Conservation (phyloP, 2,888 invertebrate genomes). For the Meteorus colon region DNA sequence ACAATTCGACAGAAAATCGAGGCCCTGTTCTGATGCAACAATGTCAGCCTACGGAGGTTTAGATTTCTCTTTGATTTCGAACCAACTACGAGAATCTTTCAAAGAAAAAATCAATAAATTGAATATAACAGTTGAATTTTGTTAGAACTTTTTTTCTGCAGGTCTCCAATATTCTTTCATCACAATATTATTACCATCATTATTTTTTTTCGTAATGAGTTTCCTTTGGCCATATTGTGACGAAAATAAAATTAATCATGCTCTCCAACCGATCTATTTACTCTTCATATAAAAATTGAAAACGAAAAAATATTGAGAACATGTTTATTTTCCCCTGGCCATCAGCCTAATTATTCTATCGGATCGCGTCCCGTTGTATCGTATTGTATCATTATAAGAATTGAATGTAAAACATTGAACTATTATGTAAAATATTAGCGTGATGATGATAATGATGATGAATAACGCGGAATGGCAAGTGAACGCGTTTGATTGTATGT, state of each 20-base stretch:
- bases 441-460: slow-evolving; percentile 9
- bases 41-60: too few relatives aligned
- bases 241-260: not conserved
- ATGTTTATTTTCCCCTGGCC: slow-evolving; percentile 21
- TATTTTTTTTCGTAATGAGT: not conserved
- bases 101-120: too few relatives aligned
- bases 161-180: not conserved
- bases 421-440: slow-evolving; percentile 16
- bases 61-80: too few relatives aligned
- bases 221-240: not conserved
- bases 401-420: slow-evolving; percentile 21
- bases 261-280: not conserved
- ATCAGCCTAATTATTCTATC: slow-evolving; percentile 16
- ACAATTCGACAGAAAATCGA: too few relatives aligned
- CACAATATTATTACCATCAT: not conserved
- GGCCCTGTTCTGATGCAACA: too few relatives aligned
- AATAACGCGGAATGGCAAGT: slow-evolving; percentile 40
- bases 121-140: too few relatives aligned
- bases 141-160: not conserved
- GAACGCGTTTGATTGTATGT: slow-evolving; percentile 43
- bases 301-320: not conserved
- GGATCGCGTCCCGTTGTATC: slow-evolving; percentile 45
- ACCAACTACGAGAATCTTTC: too few relatives aligned
- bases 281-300: not conserved
- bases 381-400: slow-evolving; percentile 45